Evolutionary conservation across 2,888 invertebrate genomes (phyloP).

Genomic region (Andrena marginata): DNA sequence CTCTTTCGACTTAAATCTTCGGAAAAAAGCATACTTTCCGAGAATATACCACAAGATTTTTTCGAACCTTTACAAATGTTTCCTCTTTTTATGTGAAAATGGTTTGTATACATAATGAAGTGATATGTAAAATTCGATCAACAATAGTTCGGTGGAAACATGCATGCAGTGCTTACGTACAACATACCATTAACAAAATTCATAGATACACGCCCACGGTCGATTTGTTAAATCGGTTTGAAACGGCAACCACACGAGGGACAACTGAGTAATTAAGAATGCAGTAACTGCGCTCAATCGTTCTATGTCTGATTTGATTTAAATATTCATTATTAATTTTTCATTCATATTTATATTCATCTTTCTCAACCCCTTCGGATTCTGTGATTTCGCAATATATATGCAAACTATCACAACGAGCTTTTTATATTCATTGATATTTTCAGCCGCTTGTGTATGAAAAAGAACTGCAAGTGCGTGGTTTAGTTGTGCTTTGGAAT

Average conservation of each 20-base stretch:
- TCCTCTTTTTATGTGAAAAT: no score
- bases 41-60: no score
- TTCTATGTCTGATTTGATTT: background rate
- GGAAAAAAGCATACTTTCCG: no score
- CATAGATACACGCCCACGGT: background rate
- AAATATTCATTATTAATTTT: background rate
- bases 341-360: constrained; percentile 1
- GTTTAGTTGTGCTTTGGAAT: background rate
- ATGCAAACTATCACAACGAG: background rate
- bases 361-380: background rate
- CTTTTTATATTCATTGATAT: constrained; percentile 16
- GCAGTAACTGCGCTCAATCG: background rate
- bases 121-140: no score
- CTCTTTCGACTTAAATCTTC: background rate
- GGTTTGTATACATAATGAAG: no score
- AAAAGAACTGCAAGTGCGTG: background rate
- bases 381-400: background rate
- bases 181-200: no score
- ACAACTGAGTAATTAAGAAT: background rate
- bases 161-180: no score
- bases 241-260: background rate
- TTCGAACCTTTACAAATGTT: no score
- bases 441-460: background rate
- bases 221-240: background rate
- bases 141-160: no score